A percentile compares a stretch with the other conserved stretches of the same genome.
phyloP scores from a whole-genome alignment of 23 tunicate genomes.

The Ascidia mentula region DNA sequence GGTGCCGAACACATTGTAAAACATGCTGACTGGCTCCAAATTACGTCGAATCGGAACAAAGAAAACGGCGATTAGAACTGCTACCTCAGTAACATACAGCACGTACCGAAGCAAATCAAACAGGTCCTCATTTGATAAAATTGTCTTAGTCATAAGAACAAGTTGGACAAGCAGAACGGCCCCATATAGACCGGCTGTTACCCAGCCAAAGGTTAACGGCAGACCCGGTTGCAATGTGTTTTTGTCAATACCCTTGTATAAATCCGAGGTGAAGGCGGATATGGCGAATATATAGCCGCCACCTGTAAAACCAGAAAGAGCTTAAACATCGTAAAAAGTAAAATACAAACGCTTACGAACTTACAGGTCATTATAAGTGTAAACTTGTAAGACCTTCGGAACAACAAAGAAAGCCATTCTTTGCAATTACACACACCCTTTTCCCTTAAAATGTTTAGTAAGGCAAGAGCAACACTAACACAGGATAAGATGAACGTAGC shows the following conservation, averaged over 20 bases:
- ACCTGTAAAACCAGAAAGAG: neutral
- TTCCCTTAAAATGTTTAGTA: no score
- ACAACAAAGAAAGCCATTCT: no score
- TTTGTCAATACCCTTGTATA: neutral
- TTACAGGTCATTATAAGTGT: no score
- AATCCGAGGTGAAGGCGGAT: neutral
- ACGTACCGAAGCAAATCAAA: neutral
- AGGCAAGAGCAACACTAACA: no score
- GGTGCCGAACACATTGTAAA: neutral
- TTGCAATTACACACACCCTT: no score
- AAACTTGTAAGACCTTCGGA: no score
- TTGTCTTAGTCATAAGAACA: neutral
- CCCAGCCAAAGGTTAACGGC: neutral
- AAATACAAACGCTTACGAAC: no score
- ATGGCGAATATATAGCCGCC: neutral
- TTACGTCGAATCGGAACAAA: constrained; percentile 4
- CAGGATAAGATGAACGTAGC: no score
- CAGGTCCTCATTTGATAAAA: neutral
- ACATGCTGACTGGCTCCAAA: constrained; percentile 8
- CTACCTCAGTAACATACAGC: neutral
- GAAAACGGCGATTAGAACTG: neutral
- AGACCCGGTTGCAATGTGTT: neutral
- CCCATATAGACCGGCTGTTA: neutral
- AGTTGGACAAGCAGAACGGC: neutral
- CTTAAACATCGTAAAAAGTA: no score